Evolutionary conservation across 2,888 invertebrate genomes (phyloP).

Genomic region (Melanostoma scalare): DNA sequence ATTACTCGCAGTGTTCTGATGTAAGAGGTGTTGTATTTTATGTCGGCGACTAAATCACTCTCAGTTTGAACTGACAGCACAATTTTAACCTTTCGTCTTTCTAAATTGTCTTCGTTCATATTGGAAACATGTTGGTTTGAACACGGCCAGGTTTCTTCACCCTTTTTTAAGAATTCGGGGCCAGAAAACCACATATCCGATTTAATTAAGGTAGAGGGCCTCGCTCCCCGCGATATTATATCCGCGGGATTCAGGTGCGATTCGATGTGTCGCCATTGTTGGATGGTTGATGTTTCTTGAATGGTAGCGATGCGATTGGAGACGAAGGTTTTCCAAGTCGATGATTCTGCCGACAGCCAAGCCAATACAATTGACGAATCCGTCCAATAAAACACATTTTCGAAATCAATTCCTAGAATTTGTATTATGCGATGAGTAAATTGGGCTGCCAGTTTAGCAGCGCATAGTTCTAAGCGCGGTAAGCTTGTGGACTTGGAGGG

Average conservation of each 20-base stretch:
- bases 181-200: slow-evolving; percentile 21
- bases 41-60: too few relatives aligned
- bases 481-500: slow-evolving; percentile 73
- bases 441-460: slow-evolving; percentile 72
- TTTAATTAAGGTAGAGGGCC: slow-evolving; percentile 7
- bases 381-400: slow-evolving; percentile 72
- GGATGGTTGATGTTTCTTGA: slow-evolving; percentile 21
- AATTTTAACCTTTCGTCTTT: neutral
- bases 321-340: slow-evolving; percentile 70
- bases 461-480: slow-evolving; percentile 75
- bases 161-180: slow-evolving; percentile 9
- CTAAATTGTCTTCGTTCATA: slow-evolving; percentile 2
- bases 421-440: slow-evolving; percentile 64
- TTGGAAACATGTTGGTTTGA: neutral
- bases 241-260: slow-evolving; percentile 21
- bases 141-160: neutral
- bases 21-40: too few relatives aligned
- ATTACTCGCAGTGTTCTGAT: too few relatives aligned
- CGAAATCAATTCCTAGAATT: slow-evolving; percentile 57
- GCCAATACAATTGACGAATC: slow-evolving; percentile 73
- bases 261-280: slow-evolving; percentile 25
- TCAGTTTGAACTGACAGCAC: too few relatives aligned
- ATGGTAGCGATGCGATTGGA: slow-evolving; percentile 69
- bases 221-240: slow-evolving; percentile 4
- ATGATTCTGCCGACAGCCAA: slow-evolving; percentile 65